Conservation (phyloP, 2,797 vertebrate species). For the Enteromius treurensis region DNA sequence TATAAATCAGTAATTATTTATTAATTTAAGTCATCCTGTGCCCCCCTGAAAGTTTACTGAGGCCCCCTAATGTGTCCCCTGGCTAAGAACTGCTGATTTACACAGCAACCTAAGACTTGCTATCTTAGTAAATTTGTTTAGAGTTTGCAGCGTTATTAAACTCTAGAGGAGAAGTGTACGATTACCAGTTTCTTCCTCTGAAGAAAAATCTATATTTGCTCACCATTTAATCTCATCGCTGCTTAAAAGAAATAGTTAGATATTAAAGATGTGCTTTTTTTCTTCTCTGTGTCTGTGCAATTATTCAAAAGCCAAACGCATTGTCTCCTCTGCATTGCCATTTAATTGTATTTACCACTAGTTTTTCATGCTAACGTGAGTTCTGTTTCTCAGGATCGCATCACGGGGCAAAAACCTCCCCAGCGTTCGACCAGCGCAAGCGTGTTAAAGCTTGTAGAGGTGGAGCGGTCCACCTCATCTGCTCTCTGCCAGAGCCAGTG, state of each 20-base stretch:
- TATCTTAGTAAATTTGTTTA: background rate
- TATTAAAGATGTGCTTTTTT: slow-evolving; percentile 17
- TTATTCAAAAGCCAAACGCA: slow-evolving; percentile 24
- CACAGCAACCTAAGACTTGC: background rate
- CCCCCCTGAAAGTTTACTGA: background rate
- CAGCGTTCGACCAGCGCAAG: slow-evolving; percentile 57
- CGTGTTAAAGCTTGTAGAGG: slow-evolving; percentile 62
- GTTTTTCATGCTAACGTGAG: slow-evolving; percentile 37
- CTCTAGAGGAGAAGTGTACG: background rate
- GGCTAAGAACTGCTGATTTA: background rate
- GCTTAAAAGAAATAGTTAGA: slow-evolving; percentile 2
- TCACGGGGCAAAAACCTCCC: slow-evolving; percentile 30
- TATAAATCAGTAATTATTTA: background rate
- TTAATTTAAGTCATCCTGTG: background rate
- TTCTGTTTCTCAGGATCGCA: slow-evolving; percentile 29
- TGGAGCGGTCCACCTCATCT: slow-evolving; percentile 75
- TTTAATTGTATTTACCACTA: slow-evolving; percentile 27
- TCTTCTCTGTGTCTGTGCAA: background rate
- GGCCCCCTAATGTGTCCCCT: background rate
- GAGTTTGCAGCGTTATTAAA: background rate
- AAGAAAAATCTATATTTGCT: background rate
- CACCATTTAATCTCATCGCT: background rate
- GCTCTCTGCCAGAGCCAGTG: slow-evolving; percentile 73
- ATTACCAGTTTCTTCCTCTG: background rate
- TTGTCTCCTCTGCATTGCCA: slow-evolving; percentile 9